Evolutionary conservation across 1,140 invertebrate species (phyloP), one percentile per base, ranked within the genome.

Genomic region (Yoshiicerus persimilis): DNA sequence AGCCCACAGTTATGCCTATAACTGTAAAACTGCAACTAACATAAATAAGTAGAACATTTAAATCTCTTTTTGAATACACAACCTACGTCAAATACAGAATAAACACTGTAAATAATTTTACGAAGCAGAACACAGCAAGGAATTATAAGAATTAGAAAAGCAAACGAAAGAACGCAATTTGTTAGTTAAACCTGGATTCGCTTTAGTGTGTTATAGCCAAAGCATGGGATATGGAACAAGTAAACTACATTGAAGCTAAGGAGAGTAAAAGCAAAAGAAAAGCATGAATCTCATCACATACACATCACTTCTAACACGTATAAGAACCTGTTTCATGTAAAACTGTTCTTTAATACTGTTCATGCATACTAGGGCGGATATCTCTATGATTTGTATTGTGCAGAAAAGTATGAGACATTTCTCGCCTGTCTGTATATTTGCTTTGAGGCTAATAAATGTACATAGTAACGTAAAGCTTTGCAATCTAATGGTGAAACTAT

Each of bases 51-150:
- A 34, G 32, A 80, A 80, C 34, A 80, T 80, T 70, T 36, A 80
- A 80, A 80, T 38, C 70, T 11, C 16, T 27, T 32, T 66, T 27
- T 38, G 4, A n/a, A 34, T 80, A 32, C 34, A 80, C 75, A 38
- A 80, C 30, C 75, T 80, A 80, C 75, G 75, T 80, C 75, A 80
- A 80, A 80, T 16, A 36, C 75, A 80, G 32, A 80, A 80, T 38
- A 36, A 38, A 80, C 75, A 36, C 23, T 80, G 75, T 80, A 80
- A 80, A 80, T 80, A 77, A 80, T 80, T 80, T 77, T 77, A 36
- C 20, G 34, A 30, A 75, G 27, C 30, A 75, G 30, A 36, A n/a
- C 11, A 80, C 6, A 23, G 34, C 9, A 13, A 34, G 32, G 16
- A 80, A 80, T 23, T 16, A 36, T 36, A 77, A 20, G 20, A 11